These are phyloP conservation scores for Synanthedon vespiformis DNA, from an alignment of 2,888 invertebrate genomes.

Conservation along the genomic window DNA sequence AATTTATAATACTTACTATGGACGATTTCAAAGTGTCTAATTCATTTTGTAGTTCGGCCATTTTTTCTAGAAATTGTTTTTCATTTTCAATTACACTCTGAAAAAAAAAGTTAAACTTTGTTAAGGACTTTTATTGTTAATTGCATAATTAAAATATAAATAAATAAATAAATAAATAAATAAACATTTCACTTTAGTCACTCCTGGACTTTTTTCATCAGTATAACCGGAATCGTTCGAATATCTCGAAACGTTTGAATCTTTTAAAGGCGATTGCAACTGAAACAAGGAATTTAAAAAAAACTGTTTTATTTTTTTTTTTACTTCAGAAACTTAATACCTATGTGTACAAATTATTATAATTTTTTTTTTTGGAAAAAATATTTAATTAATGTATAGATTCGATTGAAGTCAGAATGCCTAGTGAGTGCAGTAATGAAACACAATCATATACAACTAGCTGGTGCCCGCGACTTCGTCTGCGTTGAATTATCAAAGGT, in stretches of 20 bases:
- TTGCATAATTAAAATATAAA: not conserved
- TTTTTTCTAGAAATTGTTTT: slow-evolving; percentile 21
- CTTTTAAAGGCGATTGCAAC: too few relatives aligned
- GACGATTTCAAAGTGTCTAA: slow-evolving; percentile 22
- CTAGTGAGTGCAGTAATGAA: too few relatives aligned
- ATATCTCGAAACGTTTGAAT: slow-evolving; percentile 7
- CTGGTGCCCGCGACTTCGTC: too few relatives aligned
- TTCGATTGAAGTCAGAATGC: too few relatives aligned
- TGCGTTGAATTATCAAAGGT: too few relatives aligned
- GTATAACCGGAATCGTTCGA: slow-evolving; percentile 42
- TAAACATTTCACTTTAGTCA: not conserved
- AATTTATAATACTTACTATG: slow-evolving; percentile 12
- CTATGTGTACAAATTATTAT: too few relatives aligned
- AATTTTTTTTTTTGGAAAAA: too few relatives aligned
- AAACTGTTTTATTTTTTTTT: too few relatives aligned
- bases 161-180: not conserved
- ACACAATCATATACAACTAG: too few relatives aligned
- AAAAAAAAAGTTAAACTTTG: not conserved
- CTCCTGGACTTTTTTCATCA: slow-evolving; percentile 21
- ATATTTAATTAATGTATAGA: too few relatives aligned
- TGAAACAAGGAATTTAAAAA: too few relatives aligned
- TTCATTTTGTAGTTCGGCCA: slow-evolving; percentile 32
- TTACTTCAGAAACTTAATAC: too few relatives aligned
- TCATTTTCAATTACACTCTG: slow-evolving; percentile 8
- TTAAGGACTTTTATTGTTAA: not conserved